Base-by-base conservation (phyloP, 2,113 vertebrate genomes). In the Leucoraja erinaceus region DNA sequence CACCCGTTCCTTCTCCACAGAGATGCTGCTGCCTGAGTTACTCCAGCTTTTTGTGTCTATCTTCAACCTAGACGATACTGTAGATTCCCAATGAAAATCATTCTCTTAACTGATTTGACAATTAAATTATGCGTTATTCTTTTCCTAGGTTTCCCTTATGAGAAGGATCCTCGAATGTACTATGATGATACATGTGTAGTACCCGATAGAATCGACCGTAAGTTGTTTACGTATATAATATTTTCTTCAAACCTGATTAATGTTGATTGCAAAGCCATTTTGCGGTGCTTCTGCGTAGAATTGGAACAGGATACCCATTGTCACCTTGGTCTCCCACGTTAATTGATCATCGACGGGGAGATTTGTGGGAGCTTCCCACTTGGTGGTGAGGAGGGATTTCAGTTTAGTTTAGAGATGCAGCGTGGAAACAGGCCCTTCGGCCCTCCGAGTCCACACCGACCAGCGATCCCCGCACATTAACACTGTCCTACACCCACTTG, bases 171-270 rank as follows among this genome's bases (percentile, higher is more conserved):
- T 93, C 96, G 97, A 93, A 94, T 99, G 93, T 99, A 98, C 95
- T 98, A 97, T 4, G 98, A 99, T 14, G 98, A 99, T 78, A 97
- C 98, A 0, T 99, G 98, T 0, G 98, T 99, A 93, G 98, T 99
- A 93, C 98, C 98, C 0, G 98, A 99, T 93, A 96, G 97, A 93
- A 95, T 99, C 94, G 98, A 99, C 95, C 97, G 98, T 99, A 94
- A 97, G 96, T 16, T 0, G 81, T 72, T 4, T 20, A 22, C 18
- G 83, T 75, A 72, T 8, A 75, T 54, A n/a, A 66, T n/a, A 12
- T 61, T 7, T 14, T 16, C 11, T 59, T 63, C 4, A 20, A 63
- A 31, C n/a, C 83, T 31, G 83, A 12, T 86, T 86, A 63, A 61
- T 25, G 28, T 31, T 63, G 59, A 61, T 66, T 88, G 47, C 47